Evolutionary conservation across 2,113 vertebrate species (phyloP).

Genomic region (Seriola quinqueradiata): DNA sequence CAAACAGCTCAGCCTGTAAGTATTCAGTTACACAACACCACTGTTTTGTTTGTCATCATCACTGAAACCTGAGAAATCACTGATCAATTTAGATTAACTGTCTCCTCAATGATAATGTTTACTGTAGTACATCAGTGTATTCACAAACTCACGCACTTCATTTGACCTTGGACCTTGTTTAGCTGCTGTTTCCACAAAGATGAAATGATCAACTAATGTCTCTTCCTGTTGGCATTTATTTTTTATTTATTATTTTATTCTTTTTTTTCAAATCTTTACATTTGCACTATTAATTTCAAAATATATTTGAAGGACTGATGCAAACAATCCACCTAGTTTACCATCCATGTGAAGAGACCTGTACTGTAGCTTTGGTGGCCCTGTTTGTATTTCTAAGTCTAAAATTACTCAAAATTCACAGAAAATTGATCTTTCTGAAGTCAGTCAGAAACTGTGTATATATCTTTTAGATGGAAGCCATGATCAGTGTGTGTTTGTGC

Average conservation of each 20-base stretch:
- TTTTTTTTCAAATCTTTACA: too few relatives aligned
- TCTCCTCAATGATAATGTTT: neutral
- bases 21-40: constrained; percentile 56
- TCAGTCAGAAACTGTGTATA: too few relatives aligned
- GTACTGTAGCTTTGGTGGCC: too few relatives aligned
- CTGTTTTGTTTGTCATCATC: neutral
- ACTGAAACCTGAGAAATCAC: neutral
- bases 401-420: too few relatives aligned
- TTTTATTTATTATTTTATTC: too few relatives aligned
- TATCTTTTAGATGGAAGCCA: neutral
- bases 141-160: neutral
- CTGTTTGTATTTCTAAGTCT: too few relatives aligned
- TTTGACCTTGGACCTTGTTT: neutral
- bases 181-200: constrained; percentile 14
- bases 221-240: too few relatives aligned
- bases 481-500: neutral
- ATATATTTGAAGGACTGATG: neutral
- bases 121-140: neutral
- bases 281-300: neutral
- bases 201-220: neutral
- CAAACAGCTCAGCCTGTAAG: constrained; percentile 93
- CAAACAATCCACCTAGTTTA: neutral
- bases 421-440: too few relatives aligned
- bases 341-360: neutral
- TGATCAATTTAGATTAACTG: neutral